Base-by-base conservation (phyloP, 2,797 vertebrate genomes). In the Bucorvus abyssinicus region DNA sequence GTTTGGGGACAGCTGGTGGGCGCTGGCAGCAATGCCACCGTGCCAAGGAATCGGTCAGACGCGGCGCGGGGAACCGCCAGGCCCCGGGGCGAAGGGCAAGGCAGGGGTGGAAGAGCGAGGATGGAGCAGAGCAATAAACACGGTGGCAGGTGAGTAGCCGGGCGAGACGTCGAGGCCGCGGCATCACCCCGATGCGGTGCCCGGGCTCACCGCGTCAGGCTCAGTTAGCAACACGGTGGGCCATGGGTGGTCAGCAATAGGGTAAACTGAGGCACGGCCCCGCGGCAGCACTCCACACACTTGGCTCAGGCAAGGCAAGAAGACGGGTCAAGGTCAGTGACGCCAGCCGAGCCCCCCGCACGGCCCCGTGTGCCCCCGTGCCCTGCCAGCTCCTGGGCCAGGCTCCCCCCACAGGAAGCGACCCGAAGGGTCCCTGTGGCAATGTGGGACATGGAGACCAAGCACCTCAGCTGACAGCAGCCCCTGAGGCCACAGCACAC, bases 251-350 rank as follows among this genome's bases (percentile, higher is more conserved):
- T 40, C 38, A 50, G 42, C 59, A 80, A 55, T 12, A 38, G 27
- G 92, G 94, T 45, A 94, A 96, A 95, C 85, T 63, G 90, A 96
- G 92, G 96, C 90, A 95, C 8, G 0, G 57, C 47, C 52, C 49
- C 2, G 4, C 0, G 1, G 0, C 61, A 57, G 67, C 52, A 38
- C 60, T 40, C 40, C 40, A 8, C 3, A 23, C 13, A 3, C 49
- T 56, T 0, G 0, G 57, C 40, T 12, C 0, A 0, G 65, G 49
- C 40, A 12, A 26, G 44, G 45, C 49, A 27, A 34, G 70, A 38
- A 70, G 75, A 57, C 12, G 4, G 18, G 45, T n/a, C 77, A 87
- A 89, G 76, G 94, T n/a, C 8, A 1, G 57, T 11, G 59, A 16
- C 14, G 1, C 30, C 4, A 1, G 61, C 20, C 3, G 3, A 19